Percentiles rank a stretch among this genome's conserved stretches.
Conservation (phyloP, 2,888 invertebrate species). For the Stenotaenia linearis region DNA sequence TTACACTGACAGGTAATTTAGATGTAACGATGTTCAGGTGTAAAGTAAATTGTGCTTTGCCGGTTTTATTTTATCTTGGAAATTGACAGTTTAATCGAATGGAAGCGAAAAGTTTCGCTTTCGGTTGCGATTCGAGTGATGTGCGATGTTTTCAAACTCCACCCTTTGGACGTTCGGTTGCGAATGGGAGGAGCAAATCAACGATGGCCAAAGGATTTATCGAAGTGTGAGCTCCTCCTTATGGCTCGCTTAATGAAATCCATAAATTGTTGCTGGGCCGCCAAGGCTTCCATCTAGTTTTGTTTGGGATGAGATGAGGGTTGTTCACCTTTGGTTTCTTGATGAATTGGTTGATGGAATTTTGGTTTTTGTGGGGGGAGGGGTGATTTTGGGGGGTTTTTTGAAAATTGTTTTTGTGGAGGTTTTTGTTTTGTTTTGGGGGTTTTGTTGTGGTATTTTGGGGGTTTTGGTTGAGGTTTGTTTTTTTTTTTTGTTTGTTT, state of each 20-base stretch:
- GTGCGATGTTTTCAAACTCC: background rate
- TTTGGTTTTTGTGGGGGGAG: background rate
- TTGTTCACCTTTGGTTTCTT: background rate
- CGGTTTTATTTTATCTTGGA: background rate
- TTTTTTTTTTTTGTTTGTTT: background rate
- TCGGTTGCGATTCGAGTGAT: background rate
- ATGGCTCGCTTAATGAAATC: slow-evolving; percentile 4
- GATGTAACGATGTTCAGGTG: background rate
- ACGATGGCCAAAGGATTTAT: background rate
- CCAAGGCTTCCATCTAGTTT: background rate
- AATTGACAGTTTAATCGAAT: slow-evolving; percentile 10
- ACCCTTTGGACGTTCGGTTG: background rate
- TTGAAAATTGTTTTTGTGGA: too few species aligned
- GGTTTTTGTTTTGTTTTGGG: too few species aligned
- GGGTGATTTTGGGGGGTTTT: background rate
- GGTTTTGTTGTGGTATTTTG: too few species aligned
- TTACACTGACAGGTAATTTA: background rate
- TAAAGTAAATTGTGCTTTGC: background rate
- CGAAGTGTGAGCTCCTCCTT: slow-evolving; percentile 19
- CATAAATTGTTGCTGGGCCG: background rate
- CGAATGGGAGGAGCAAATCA: background rate
- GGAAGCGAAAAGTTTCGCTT: background rate
- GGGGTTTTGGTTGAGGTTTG: background rate
- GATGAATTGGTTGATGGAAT: background rate
- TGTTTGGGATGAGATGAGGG: background rate